phyloP scores from a whole-genome alignment of 1,140 invertebrate species.

The Drosophila lacteicornis region DNA sequence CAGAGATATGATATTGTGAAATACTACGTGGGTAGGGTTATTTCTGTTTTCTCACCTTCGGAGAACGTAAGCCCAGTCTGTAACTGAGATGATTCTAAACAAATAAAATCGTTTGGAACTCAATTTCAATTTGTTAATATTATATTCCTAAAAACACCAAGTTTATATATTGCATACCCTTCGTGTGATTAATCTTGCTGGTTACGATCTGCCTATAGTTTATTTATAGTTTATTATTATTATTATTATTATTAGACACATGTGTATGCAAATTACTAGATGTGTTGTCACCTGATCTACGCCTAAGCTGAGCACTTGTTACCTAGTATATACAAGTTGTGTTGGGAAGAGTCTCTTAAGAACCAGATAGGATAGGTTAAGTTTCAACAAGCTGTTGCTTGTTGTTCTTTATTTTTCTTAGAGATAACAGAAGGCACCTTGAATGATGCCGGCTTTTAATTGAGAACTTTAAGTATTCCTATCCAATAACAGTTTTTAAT shows the following conservation, averaged over 20 bases:
- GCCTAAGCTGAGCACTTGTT: not conserved
- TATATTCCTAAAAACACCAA: not conserved
- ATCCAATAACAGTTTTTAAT: no score
- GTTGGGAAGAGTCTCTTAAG: not conserved
- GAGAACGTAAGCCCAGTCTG: not conserved
- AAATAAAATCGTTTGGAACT: not conserved
- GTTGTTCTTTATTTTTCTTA: not conserved
- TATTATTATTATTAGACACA: not conserved
- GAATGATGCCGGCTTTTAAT: not conserved
- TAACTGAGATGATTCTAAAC: not conserved
- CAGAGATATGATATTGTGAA: not conserved
- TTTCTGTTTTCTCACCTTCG: not conserved
- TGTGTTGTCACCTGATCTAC: slow-evolving; percentile 7
- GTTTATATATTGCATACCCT: not conserved
- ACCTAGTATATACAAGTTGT: not conserved
- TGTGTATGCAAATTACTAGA: not conserved
- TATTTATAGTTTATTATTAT: no score
- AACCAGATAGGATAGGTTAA: not conserved
- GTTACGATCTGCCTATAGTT: no score
- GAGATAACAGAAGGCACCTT: slow-evolving; percentile 10
- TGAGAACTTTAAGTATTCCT: no score
- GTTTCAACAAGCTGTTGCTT: not conserved
- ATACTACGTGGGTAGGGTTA: not conserved
- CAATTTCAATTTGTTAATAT: not conserved
- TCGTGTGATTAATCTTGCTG: no score